Evolutionary conservation across 2,888 invertebrate species (phyloP), one percentile per base, ranked within the genome.

Genomic region (Chydorus sphaericus): DNA sequence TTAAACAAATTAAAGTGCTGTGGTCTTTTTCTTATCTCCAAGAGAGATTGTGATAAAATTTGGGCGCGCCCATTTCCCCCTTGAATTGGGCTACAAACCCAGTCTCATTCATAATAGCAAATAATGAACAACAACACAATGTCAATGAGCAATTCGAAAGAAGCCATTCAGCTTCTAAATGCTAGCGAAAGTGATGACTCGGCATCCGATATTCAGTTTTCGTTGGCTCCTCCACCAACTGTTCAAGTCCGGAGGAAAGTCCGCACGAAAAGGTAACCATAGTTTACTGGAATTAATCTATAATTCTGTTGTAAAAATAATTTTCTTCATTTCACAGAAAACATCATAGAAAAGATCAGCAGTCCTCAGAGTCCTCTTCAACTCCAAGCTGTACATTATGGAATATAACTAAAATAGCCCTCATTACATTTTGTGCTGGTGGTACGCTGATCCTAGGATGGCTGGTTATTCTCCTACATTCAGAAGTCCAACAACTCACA

Each of bases 101-200:
- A n/a, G n/a, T n/a, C n/a, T n/a, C n/a, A n/a, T n/a, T n/a, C n/a
- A n/a, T n/a, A n/a, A n/a, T n/a, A n/a, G n/a, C n/a, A n/a, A n/a
- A n/a, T n/a, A n/a, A 44, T 44, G 44, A 44, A 44, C 28, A 44
- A 44, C 26, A 44, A 44, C 44, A 28, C n/a, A 7, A 53, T 53
- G 53, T 20, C 20, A 4, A 23, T 44, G 14, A 44, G 26, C 18
- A 26, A 26, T 26, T 36, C 31, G 10, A 53, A 53, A 53, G 53
- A 53, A 23, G 53, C 53, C n/a, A 53, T 53, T 26, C 36, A 53
- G 23, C 38, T 53, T 28, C 37, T 53, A 28, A 38, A 53, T 28
- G 37, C 38, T 20, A 33, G 38, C 36, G 38, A 38, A 26, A 38
- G 38, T 23, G 38, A 38, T 28, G 53, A 53, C 37, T 53, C 53